Conservation (phyloP, 2,113 vertebrate genomes). For the Anhinga anhinga region DNA sequence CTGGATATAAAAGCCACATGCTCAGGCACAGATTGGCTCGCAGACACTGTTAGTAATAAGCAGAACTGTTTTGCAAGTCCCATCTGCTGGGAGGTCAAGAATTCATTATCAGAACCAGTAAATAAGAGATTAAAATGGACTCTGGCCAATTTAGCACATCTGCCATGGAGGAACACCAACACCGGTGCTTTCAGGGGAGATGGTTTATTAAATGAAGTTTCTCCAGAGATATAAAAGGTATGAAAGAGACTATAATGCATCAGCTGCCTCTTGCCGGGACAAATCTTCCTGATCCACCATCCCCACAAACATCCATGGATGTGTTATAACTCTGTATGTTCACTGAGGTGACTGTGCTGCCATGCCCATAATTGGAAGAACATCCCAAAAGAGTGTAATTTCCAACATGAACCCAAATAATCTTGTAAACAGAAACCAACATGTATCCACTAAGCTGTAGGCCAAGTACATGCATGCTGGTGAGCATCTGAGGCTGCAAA, state of each 20-base stretch:
- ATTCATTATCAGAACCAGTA: slow-evolving; percentile 9
- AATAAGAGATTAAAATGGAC: slow-evolving; percentile 49
- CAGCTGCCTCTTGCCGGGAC: not conserved
- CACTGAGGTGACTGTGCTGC: not conserved
- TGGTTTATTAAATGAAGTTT: not conserved
- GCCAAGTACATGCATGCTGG: not conserved
- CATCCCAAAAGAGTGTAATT: not conserved
- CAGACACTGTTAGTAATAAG: not conserved
- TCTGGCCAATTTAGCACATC: slow-evolving; percentile 13
- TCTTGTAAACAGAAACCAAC: not conserved
- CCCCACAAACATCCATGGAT: not conserved
- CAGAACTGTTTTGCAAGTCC: not conserved
- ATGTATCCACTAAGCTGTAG: not conserved
- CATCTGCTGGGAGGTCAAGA: slow-evolving; percentile 32
- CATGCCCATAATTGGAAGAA: too few relatives aligned
- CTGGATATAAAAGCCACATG: not conserved
- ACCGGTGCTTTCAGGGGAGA: not conserved
- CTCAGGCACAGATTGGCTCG: not conserved
- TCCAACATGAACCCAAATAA: not conserved
- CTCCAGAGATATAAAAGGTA: not conserved
- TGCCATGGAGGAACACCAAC: not conserved
- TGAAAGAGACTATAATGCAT: not conserved
- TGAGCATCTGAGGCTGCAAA: not conserved
- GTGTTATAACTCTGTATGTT: rapidly evolving
- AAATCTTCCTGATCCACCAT: not conserved